Percentiles rank a stretch among this genome's conserved stretches.
phyloP scores from a whole-genome alignment of 2,888 invertebrate species.

The Hydrotaea diabolus region DNA sequence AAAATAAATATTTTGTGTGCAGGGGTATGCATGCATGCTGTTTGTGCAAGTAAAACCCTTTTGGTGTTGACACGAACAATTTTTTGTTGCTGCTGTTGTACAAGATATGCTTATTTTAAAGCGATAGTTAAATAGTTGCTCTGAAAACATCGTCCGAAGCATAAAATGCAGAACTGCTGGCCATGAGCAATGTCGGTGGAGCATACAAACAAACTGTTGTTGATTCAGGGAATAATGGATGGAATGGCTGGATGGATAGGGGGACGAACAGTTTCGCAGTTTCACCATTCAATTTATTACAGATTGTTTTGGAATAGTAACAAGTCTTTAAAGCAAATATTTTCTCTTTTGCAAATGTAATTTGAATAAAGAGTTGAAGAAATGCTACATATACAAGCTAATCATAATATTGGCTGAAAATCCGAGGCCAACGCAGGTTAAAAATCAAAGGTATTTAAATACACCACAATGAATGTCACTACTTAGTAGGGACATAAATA shows the following conservation, averaged over 20 bases:
- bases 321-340: neutral
- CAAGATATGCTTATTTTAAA: neutral
- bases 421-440: no score
- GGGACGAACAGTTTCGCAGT: neutral
- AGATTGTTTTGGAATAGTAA: no score
- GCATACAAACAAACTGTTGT: neutral
- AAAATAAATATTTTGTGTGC: conserved; percentile 4
- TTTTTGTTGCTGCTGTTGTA: neutral
- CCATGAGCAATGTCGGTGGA: neutral
- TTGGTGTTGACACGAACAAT: neutral
- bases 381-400: no score
- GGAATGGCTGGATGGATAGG: no score
- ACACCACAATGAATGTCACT: no score
- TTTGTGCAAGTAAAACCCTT: neutral
- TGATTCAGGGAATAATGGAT: neutral
- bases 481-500: no score
- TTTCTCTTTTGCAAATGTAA: neutral
- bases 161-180: neutral
- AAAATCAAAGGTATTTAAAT: no score
- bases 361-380: no score
- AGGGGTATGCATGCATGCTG: neutral
- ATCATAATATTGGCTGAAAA: no score
- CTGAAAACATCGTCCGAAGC: neutral
- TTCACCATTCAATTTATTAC: no score
- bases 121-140: conserved; percentile 3